These are phyloP conservation scores for Trachythela sp. DNA, from an alignment of 64 coral and sea anemone species.

Conservation along the genomic window DNA sequence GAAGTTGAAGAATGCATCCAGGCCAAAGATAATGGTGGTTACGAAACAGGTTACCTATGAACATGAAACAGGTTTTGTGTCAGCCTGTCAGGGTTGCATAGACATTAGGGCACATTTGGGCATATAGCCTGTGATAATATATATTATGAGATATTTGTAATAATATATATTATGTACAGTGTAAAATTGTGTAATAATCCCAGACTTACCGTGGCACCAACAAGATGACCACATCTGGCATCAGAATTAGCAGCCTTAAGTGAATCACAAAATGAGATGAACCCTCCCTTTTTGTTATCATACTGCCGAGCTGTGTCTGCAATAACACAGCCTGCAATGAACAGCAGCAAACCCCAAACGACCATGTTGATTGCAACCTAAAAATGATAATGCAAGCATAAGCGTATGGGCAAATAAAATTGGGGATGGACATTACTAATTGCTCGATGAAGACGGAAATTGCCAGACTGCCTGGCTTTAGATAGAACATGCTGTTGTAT, in stretches of 20 bases:
- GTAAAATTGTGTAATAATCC: background rate
- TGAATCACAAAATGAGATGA: background rate
- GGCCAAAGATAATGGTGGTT: background rate
- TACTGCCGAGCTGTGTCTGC: background rate
- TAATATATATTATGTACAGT: too few species aligned
- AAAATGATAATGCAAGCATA: background rate
- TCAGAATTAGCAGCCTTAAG: background rate
- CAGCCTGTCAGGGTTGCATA: too few species aligned
- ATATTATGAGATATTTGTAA: too few species aligned
- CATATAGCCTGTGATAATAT: too few species aligned
- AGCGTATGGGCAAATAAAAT: too few species aligned
- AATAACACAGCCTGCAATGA: background rate
- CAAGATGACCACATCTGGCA: background rate
- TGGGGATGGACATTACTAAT: too few species aligned
- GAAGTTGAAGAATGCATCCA: background rate
- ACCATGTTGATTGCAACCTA: background rate
- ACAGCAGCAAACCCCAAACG: background rate
- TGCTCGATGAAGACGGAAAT: too few species aligned
- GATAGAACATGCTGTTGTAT: too few species aligned
- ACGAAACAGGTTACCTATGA: background rate
- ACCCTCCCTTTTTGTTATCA: background rate
- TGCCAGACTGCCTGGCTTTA: too few species aligned
- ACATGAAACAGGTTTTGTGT: background rate
- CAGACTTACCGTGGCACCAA: background rate
- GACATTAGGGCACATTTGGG: too few species aligned